Conservation (phyloP, 2,797 vertebrate species). For the Orientallactaga sibirica region DNA sequence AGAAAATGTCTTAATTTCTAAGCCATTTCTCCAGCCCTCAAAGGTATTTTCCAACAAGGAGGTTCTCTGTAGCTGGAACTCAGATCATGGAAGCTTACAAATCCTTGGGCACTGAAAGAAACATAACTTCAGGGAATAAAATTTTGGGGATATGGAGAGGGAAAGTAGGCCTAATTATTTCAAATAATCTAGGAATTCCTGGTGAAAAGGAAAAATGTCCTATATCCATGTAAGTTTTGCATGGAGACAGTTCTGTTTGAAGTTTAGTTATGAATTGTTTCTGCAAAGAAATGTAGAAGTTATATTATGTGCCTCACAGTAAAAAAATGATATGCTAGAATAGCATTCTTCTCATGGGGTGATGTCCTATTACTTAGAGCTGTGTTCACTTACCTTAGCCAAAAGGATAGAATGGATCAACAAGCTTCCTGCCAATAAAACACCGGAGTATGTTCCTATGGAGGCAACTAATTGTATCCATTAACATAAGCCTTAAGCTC, state of each 20-base stretch:
- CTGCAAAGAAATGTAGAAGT: background rate
- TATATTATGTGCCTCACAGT: background rate
- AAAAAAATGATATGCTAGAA: background rate
- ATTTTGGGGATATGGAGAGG: background rate
- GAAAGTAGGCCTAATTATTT: background rate
- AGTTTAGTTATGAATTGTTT: background rate
- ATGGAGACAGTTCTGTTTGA: background rate
- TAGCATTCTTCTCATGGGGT: no score
- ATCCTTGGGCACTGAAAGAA: background rate
- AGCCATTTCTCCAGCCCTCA: background rate
- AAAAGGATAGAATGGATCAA: background rate
- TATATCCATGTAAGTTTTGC: background rate
- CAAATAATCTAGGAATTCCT: background rate
- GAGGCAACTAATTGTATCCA: background rate
- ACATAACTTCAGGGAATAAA: slow-evolving; percentile 1
- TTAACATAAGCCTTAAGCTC: background rate
- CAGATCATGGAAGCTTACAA: background rate
- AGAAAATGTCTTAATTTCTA: no score
- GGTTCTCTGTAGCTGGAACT: background rate
- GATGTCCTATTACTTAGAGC: background rate
- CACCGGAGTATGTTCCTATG: background rate
- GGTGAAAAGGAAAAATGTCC: background rate
- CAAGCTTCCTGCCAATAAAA: background rate
- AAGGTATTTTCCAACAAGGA: background rate
- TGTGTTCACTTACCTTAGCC: background rate